Percentiles rank a stretch among this genome's conserved stretches.
These are phyloP conservation scores for Xanthorhoe designata DNA, from an alignment of 2,888 invertebrate species.

Conservation along the genomic window DNA sequence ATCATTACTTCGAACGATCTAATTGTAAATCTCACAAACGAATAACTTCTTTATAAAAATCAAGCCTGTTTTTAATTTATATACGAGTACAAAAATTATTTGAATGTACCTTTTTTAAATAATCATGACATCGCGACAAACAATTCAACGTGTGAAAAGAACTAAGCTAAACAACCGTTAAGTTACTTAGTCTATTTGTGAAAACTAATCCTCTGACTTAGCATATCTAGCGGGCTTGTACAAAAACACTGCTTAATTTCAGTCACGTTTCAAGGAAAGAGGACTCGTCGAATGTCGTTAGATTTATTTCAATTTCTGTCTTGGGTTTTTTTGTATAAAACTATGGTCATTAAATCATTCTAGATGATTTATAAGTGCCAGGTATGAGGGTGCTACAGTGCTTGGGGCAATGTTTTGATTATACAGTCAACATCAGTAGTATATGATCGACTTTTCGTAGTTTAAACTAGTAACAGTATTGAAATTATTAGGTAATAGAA, in stretches of 20 bases:
- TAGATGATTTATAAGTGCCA: background rate
- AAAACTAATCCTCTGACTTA: background rate
- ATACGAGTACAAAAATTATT: no score
- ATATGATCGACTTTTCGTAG: no score
- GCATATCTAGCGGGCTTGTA: background rate
- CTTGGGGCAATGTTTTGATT: background rate
- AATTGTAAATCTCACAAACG: no score
- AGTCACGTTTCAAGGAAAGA: constrained; percentile 10
- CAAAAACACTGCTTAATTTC: background rate
- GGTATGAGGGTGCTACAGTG: background rate
- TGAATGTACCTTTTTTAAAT: no score
- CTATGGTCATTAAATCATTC: background rate
- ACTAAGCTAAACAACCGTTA: background rate
- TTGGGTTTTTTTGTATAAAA: background rate
- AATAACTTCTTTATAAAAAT: no score
- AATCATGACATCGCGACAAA: no score
- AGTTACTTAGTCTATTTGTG: background rate
- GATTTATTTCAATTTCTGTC: background rate
- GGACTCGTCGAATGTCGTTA: background rate
- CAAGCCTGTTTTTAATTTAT: no score
- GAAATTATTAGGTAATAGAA: no score
- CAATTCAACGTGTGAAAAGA: background rate
- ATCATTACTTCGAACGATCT: no score
- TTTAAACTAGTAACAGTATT: no score
- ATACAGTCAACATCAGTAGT: background rate